Conservation (phyloP, 2,888 invertebrate species). For the Lepetodrilus schrolli region DNA sequence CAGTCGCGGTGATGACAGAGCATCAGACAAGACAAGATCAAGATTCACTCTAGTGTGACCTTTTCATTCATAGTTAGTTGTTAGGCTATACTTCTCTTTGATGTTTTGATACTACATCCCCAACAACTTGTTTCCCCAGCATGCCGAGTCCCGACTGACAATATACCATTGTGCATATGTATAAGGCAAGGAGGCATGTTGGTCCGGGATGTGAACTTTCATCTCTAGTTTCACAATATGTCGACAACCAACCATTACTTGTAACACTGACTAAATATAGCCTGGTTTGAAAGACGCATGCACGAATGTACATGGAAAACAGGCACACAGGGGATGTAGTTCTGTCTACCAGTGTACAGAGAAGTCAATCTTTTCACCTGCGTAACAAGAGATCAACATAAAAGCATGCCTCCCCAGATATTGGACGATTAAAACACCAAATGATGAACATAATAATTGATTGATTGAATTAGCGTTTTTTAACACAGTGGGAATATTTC, state of each 20-base stretch:
- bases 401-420: no score
- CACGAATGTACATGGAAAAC: no score
- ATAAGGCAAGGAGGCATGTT: no score
- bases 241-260: neutral
- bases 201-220: neutral
- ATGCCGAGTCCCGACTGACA: neutral
- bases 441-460: no score
- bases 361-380: no score
- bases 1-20: no score
- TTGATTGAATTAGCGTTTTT: no score
- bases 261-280: neutral
- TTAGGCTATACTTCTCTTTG: neutral
- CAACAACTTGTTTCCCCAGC: constrained; percentile 1
- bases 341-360: no score
- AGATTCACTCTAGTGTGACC: neutral
- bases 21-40: neutral
- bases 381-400: no score
- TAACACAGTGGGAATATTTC: no score
- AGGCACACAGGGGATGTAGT: no score
- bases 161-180: neutral
- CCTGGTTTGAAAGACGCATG: neutral
- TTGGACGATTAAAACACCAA: no score
- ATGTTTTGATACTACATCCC: constrained; percentile 1
- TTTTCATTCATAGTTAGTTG: neutral
- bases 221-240: neutral